These are phyloP conservation scores for Drosophila rufa DNA, from an alignment of 1,140 invertebrate species.

Conservation along the genomic window DNA sequence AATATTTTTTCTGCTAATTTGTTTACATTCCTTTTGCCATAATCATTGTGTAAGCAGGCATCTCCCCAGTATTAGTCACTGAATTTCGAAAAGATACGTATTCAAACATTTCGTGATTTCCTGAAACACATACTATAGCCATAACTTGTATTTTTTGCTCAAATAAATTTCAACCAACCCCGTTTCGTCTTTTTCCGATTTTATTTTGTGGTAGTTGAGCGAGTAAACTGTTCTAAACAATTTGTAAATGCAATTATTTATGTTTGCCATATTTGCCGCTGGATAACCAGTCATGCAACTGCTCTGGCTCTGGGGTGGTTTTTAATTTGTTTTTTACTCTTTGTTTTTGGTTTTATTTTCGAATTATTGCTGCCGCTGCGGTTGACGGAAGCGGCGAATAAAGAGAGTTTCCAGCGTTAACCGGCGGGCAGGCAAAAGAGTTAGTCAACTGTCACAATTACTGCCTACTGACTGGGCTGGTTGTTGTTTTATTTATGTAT, in stretches of 20 bases:
- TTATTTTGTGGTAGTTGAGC: slow-evolving; percentile 19
- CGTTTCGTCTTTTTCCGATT: not conserved
- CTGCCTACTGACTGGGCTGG: slow-evolving; percentile 13
- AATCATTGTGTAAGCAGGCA: slow-evolving; percentile 20
- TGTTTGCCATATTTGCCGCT: slow-evolving; percentile 26
- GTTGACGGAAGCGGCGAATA: slow-evolving; percentile 63
- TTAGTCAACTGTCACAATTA: slow-evolving; percentile 78
- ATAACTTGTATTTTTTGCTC: not conserved
- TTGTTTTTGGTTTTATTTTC: slow-evolving; percentile 3
- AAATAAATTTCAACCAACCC: slow-evolving; percentile 3
- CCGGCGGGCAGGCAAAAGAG: slow-evolving; percentile 64
- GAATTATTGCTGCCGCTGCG: slow-evolving; percentile 38
- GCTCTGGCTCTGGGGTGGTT: slow-evolving; percentile 53
- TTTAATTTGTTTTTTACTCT: slow-evolving; percentile 20
- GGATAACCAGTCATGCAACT: slow-evolving; percentile 41
- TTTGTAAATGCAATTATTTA: slow-evolving; percentile 70
- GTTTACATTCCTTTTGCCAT: slow-evolving; percentile 24
- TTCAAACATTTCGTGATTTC: slow-evolving; percentile 4
- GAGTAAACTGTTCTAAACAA: slow-evolving; percentile 53
- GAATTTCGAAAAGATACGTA: slow-evolving; percentile 2
- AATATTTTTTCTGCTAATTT: slow-evolving; percentile 13
- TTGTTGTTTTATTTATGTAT: slow-evolving; percentile 37
- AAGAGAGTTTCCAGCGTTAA: slow-evolving; percentile 53
- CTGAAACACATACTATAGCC: not conserved
- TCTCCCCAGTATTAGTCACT: slow-evolving; percentile 19